Base-by-base conservation (phyloP, 2,113 vertebrate genomes). In the Montifringilla adamsi region DNA sequence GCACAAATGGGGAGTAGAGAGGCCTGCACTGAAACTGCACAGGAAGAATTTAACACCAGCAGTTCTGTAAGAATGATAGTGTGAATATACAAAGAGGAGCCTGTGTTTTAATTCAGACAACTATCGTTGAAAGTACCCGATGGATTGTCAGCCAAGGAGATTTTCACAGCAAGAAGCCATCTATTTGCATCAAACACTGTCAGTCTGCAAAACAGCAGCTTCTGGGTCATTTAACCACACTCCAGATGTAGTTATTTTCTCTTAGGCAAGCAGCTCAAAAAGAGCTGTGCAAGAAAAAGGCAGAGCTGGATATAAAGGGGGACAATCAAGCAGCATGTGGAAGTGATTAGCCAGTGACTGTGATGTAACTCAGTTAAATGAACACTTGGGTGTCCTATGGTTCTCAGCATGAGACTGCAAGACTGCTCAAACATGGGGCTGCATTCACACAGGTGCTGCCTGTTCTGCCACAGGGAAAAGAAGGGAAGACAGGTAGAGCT, bases 211-310 rank as follows among this genome's bases (percentile, higher is more conserved):
- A 86, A 95, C 92, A 82, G 64, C 88, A 87, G 78, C 94, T 97
- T 97, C 94, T 89, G 95, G 97, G 97, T 98, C 96, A 96, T 96
- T 97, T 95, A 95, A 47, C 85, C 95, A n/a, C 81, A 23, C 79
- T 96, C 89, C 86, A 91, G 92, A 93, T 94, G 93, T 84, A 87
- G 94, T 95, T 91, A 80, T 96, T 96, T 95, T 89, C 77, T 64
- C 52, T 83, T 89, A 84, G 62, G 72, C 91, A 66, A 93, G 94
- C 18, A 74, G 67, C 67, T 95, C 49, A 83, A 52, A 95, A 95
- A 95, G 75, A 93, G 83, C 87, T 87, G 27, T 91, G 49, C 77
- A 73, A 92, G 85, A 49, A 79, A 91, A 90, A 87, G 79, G 78
- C 76, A 74, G 75, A 77, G 70, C n/a, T 14, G 49, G 84, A 3